phyloP scores from a whole-genome alignment of 2,888 invertebrate species.

The Cyclophora punctaria region DNA sequence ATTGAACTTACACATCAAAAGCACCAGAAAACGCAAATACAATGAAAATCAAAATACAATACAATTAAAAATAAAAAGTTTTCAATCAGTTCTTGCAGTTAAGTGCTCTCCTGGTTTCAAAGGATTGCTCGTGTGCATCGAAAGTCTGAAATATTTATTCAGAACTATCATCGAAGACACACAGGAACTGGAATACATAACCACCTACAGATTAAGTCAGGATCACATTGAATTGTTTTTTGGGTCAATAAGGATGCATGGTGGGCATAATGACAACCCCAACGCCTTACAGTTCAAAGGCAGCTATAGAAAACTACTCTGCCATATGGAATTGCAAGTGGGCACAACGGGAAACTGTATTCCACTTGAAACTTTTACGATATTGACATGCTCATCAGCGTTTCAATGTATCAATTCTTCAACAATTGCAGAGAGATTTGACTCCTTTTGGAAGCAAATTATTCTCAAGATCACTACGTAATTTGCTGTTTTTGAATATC shows the following conservation, averaged over 20 bases:
- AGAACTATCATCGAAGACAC: neutral
- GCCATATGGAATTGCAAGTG: slow-evolving; percentile 12
- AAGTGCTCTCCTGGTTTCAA: neutral
- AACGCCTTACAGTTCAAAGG: slow-evolving; percentile 14
- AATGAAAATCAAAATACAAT: too few species aligned
- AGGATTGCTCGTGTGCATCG: neutral
- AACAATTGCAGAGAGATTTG: too few species aligned
- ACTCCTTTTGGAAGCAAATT: too few species aligned
- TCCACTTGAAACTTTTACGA: slow-evolving; percentile 7
- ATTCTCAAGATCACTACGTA: too few species aligned
- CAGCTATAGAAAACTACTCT: slow-evolving; percentile 10
- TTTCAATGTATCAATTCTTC: too few species aligned
- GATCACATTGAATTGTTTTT: slow-evolving; percentile 16
- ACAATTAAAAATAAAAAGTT: too few species aligned
- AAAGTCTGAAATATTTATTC: neutral
- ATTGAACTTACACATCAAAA: neutral
- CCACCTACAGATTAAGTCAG: slow-evolving; percentile 10
- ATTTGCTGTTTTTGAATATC: too few species aligned
- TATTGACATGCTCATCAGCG: neutral
- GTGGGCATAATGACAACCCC: slow-evolving; percentile 19
- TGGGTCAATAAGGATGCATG: slow-evolving; percentile 12
- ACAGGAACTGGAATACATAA: slow-evolving; percentile 4
- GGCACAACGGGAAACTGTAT: slow-evolving; percentile 12
- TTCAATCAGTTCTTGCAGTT: too few species aligned
- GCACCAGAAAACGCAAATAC: too few species aligned